Percentiles rank a stretch among this genome's conserved stretches.
These are phyloP conservation scores for Amitus sp. DNA, from an alignment of 2,888 invertebrate genomes.

Conservation along the genomic window DNA sequence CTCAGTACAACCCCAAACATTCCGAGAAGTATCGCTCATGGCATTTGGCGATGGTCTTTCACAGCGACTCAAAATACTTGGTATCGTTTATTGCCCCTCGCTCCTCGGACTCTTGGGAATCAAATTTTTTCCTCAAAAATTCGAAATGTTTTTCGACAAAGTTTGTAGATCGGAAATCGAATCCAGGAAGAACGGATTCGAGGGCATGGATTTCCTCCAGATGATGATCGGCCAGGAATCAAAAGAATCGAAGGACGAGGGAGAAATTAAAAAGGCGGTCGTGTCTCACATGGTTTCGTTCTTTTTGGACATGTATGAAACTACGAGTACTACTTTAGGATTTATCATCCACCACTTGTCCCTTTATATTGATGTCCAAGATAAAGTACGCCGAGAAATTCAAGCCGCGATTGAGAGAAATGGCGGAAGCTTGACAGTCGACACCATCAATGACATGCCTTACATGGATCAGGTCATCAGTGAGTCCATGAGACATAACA, in stretches of 20 bases:
- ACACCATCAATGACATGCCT: constrained; percentile 64
- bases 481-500: constrained; percentile 41
- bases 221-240: constrained; percentile 61
- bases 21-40: constrained; percentile 35
- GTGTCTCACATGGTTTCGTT: constrained; percentile 65
- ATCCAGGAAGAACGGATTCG: constrained; percentile 57
- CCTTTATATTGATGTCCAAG: constrained; percentile 63
- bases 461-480: constrained; percentile 67
- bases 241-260: constrained; percentile 57
- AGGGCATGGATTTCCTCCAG: constrained; percentile 65
- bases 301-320: constrained; percentile 68
- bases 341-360: constrained; percentile 66
- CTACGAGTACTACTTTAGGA: constrained; percentile 66
- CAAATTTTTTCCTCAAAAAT: constrained; percentile 52
- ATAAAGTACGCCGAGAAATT: constrained; percentile 65
- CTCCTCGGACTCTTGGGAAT: constrained; percentile 45
- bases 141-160: constrained; percentile 53
- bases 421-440: constrained; percentile 62
- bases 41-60: constrained; percentile 34
- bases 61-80: constrained; percentile 13
- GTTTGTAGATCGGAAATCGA: constrained; percentile 61
- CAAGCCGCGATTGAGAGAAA: constrained; percentile 50
- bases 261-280: constrained; percentile 47
- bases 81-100: constrained; percentile 4
- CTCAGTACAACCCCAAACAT: constrained; percentile 21